phyloP scores from a whole-genome alignment of 1,140 invertebrate genomes.

The Trichonephila clavata region DNA sequence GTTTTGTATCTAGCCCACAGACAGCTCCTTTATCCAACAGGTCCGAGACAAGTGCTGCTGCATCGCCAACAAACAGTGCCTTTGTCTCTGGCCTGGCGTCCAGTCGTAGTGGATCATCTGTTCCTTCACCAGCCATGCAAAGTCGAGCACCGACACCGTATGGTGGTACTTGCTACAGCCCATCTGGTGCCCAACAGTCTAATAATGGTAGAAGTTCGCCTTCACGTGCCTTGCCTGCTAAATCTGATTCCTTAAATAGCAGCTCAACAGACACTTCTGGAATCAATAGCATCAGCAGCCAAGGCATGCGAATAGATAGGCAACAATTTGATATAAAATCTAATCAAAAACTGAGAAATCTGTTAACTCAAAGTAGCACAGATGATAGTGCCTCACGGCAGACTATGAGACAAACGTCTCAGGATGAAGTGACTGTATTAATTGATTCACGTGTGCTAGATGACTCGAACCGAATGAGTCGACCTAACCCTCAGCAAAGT shows the following conservation, averaged over 20 bases:
- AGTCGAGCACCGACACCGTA: slow-evolving; percentile 61
- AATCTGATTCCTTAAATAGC: slow-evolving; percentile 54
- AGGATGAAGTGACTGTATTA: slow-evolving; percentile 56
- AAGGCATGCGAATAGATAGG: slow-evolving; percentile 30
- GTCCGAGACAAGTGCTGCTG: slow-evolving; percentile 31
- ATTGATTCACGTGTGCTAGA: slow-evolving; percentile 38
- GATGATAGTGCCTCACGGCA: neutral
- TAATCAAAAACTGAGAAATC: slow-evolving; percentile 78
- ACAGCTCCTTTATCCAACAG: slow-evolving; percentile 61
- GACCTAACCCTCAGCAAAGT: slow-evolving; percentile 12
- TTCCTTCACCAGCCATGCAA: slow-evolving; percentile 58
- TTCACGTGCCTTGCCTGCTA: slow-evolving; percentile 62
- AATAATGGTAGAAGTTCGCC: slow-evolving; percentile 48
- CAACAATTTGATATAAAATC: slow-evolving; percentile 41
- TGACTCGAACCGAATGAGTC: neutral
- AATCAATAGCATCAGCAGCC: slow-evolving; percentile 21
- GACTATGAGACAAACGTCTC: neutral
- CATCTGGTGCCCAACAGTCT: slow-evolving; percentile 44
- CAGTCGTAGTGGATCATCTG: slow-evolving; percentile 51
- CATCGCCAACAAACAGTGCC: slow-evolving; percentile 68
- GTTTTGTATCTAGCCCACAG: slow-evolving; percentile 61
- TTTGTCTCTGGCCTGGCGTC: slow-evolving; percentile 60
- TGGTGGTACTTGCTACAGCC: slow-evolving; percentile 68
- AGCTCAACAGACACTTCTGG: slow-evolving; percentile 32
- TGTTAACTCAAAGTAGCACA: slow-evolving; percentile 77